A percentile compares a stretch with the other conserved stretches of the same genome.
These are phyloP conservation scores for Maniola jurtina DNA, from an alignment of 1,140 invertebrate species.

Conservation along the genomic window DNA sequence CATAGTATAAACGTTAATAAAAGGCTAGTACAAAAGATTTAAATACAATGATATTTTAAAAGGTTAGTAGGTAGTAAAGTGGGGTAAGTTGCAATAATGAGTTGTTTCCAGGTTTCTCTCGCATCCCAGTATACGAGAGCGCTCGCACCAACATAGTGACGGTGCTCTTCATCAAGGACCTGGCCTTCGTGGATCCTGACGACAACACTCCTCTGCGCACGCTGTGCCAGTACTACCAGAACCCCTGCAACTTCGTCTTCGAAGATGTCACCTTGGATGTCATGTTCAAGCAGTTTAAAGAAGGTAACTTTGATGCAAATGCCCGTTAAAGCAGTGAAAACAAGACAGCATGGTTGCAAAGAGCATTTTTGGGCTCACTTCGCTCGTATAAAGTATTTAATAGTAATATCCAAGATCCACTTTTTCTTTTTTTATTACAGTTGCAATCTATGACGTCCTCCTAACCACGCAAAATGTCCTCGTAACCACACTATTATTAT, in stretches of 20 bases:
- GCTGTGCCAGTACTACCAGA: constrained; percentile 97
- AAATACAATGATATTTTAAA: no score
- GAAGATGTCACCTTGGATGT: constrained; percentile 96
- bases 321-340: constrained; percentile 98
- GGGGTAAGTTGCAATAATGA: no score
- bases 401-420: no score
- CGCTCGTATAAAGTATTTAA: no score
- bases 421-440: no score
- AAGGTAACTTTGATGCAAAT: constrained; percentile 84
- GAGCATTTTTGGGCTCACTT: no score
- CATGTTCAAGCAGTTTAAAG: constrained; percentile 98
- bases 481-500: no score
- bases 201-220: constrained; percentile 96
- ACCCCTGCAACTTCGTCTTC: constrained; percentile 96
- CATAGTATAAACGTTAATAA: no score
- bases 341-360: constrained; percentile 81
- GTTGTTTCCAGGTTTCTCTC: constrained; percentile 91
- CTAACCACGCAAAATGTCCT: no score
- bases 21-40: no score
- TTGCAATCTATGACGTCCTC: no score
- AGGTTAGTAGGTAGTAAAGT: no score
- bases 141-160: constrained; percentile 93
- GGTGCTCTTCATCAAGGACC: constrained; percentile 97
- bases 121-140: constrained; percentile 96
- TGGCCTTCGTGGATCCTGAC: constrained; percentile 98